Conservation (phyloP, 2,888 invertebrate species). For the Ectemnius lituratus region DNA sequence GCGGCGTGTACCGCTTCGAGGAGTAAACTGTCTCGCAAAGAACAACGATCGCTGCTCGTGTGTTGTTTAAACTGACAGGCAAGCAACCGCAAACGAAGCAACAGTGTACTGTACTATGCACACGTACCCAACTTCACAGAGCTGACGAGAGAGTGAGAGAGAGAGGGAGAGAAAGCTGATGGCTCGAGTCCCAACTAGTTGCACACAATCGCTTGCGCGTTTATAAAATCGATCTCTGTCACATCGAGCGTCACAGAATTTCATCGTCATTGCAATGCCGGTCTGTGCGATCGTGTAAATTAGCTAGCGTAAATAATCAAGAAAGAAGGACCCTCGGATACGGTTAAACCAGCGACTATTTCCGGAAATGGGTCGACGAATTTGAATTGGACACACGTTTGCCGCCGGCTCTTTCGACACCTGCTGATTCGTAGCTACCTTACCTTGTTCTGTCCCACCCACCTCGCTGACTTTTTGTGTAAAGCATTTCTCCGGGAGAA, state of each 20-base stretch:
- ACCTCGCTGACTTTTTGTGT: no score
- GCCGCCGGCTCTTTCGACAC: conserved; percentile 50
- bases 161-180: no score
- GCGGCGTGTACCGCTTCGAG: conserved; percentile 14
- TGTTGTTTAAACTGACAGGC: conserved; percentile 20
- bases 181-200: no score
- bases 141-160: conserved; percentile 3
- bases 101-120: no score
- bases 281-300: not conserved
- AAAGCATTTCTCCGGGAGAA: no score
- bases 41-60: conserved; percentile 37
- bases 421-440: conserved; percentile 28
- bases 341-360: not conserved
- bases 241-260: not conserved
- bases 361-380: conserved; percentile 43
- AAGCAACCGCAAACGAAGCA: not conserved
- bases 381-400: conserved; percentile 64
- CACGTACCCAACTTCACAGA: conserved; percentile 48
- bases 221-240: no score
- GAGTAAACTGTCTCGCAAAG: conserved; percentile 32
- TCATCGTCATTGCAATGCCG: not conserved
- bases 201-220: no score
- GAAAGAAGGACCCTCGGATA: conserved; percentile 10
- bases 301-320: not conserved
- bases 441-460: conserved; percentile 31